Percentiles rank a stretch among this genome's conserved stretches.
Evolutionary conservation across 2,888 invertebrate species (phyloP).

Genomic region (Drosophila mayaguana): DNA sequence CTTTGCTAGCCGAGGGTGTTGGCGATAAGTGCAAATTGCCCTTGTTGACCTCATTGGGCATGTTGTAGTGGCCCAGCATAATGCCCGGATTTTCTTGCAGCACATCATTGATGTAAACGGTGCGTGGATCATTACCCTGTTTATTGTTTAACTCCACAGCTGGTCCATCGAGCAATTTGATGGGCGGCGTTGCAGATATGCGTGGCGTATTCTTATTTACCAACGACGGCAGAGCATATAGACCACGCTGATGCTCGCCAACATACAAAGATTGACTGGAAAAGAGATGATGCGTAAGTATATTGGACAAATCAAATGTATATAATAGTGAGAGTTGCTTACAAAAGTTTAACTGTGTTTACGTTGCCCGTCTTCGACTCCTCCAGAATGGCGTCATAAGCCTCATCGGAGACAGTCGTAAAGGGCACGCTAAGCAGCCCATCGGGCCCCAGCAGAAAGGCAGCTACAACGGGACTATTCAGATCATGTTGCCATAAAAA

Average conservation of each 20-base stretch:
- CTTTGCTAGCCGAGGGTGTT: conserved; percentile 69
- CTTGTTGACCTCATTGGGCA: conserved; percentile 86
- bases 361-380: conserved; percentile 88
- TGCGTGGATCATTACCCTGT: conserved; percentile 77
- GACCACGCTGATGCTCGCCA: conserved; percentile 93
- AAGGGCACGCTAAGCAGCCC: conserved; percentile 94
- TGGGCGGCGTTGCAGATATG: conserved; percentile 90
- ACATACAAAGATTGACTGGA: conserved; percentile 95
- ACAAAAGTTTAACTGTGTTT: conserved; percentile 88
- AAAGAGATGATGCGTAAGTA: neutral
- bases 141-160: conserved; percentile 71
- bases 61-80: conserved; percentile 89
- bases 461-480: conserved; percentile 95
- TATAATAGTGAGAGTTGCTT: conserved; percentile 73
- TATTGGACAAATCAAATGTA: neutral
- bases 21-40: conserved; percentile 82
- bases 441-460: conserved; percentile 91
- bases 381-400: conserved; percentile 89
- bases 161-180: conserved; percentile 92
- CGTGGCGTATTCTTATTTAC: conserved; percentile 96
- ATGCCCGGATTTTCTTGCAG: conserved; percentile 83
- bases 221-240: conserved; percentile 96
- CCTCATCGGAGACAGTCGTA: conserved; percentile 94
- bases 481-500: conserved; percentile 95
- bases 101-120: conserved; percentile 86